Base-by-base conservation (phyloP, 2,797 vertebrate genomes). In the Coreius guichenoti region DNA sequence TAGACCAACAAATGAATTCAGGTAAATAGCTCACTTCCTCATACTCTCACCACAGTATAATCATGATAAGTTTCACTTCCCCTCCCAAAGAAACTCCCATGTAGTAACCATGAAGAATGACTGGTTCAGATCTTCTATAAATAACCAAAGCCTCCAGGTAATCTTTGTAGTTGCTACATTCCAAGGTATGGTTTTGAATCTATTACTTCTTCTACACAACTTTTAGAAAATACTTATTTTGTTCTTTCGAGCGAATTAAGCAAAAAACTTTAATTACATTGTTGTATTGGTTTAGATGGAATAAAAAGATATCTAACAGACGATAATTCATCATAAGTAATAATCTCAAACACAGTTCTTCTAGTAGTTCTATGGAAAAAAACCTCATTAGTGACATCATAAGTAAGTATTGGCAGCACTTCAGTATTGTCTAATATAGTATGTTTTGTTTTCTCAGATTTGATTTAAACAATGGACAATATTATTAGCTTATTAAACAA, bases 101-200 rank as follows among this genome's bases (percentile, higher is more conserved):
- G 12, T 16, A n/a, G n/a, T n/a, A 63, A 26, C 4, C n/a, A 72
- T 3, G 39, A 47, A 45, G 13, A 49, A 19, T 5, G 70, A 49
- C 29, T 73, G 70, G 70, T 47, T 73, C 43, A 73, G 23, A 5
- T 69, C 33, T 21, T 69, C 68, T 69, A 39, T 69, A 69, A 69
- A 69, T 39, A 21, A 23, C 36, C 4, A 0, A 69, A 69, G 11
- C 19, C 9, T 39, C 67, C 67, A 39, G 67, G 67, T 2, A 36
- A 23, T 43, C 4, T 23, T 43, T 69, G 68, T 69, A 43, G 21
- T 39, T 69, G 68, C 68, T 2, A 1, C 16, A 4, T 21, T n/a
- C 1, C 1, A 17, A 69, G 36, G 36, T 69, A 43, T 21, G 68
- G 21, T 43, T 69, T 67, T 33, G 29, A 33, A 33, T 67, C 29